These are phyloP conservation scores for Meandrina meandrites DNA, from an alignment of 92 coral and sea anemone species.

Conservation along the genomic window DNA sequence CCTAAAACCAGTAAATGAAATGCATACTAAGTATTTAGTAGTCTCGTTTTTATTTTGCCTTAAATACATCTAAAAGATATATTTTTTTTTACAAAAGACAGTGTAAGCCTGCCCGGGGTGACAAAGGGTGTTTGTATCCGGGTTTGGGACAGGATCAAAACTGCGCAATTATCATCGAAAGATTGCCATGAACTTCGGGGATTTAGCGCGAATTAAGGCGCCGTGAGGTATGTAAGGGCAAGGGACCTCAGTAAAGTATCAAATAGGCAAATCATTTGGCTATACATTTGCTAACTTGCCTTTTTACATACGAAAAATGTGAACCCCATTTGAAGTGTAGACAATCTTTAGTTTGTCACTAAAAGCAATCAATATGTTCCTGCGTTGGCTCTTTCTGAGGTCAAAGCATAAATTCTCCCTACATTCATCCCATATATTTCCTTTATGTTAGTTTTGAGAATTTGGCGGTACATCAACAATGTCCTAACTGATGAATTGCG, in stretches of 20 bases:
- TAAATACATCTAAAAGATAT: neutral
- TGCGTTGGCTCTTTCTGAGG: neutral
- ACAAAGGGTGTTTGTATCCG: neutral
- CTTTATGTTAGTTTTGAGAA: too few species aligned
- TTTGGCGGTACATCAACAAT: too few species aligned
- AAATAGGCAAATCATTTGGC: too few species aligned
- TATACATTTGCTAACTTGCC: too few species aligned
- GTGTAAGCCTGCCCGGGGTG: neutral
- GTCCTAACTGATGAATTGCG: too few species aligned
- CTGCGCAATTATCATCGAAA: neutral
- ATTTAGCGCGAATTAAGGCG: neutral
- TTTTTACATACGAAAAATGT: neutral
- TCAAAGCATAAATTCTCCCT: neutral
- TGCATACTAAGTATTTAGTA: neutral
- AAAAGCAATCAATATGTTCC: neutral
- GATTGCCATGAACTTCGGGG: neutral
- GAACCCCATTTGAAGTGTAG: neutral
- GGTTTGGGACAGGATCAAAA: neutral
- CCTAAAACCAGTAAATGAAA: neutral
- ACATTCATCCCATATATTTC: too few species aligned
- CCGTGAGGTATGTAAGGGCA: too few species aligned
- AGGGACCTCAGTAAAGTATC: neutral
- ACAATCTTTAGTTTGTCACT: neutral
- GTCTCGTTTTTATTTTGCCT: neutral
- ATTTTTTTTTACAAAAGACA: neutral